Evolutionary conservation across 2,888 invertebrate genomes (phyloP).

Genomic region (Drosophila melanosoma): DNA sequence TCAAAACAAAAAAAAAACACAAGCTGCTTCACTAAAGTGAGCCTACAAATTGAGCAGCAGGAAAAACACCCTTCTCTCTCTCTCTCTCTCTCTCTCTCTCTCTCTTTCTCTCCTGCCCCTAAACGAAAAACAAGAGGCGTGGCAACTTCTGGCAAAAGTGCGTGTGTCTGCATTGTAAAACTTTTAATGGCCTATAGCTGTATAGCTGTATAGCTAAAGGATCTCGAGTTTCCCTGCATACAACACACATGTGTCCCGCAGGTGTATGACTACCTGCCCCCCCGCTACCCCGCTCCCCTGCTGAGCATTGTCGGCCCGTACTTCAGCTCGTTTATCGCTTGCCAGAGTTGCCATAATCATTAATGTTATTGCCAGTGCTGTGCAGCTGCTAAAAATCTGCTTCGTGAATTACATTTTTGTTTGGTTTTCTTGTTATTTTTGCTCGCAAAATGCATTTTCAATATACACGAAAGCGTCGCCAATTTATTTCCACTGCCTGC

Average conservation of each 20-base stretch:
- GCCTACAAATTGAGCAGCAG: constrained; percentile 36
- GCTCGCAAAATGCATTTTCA: constrained; percentile 69
- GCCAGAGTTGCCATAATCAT: constrained; percentile 68
- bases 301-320: background rate
- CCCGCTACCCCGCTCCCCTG: background rate
- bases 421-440: constrained; percentile 1
- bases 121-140: constrained; percentile 25
- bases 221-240: constrained; percentile 11
- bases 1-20: constrained; percentile 13
- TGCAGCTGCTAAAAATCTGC: constrained; percentile 62
- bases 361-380: constrained; percentile 66
- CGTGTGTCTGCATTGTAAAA: constrained; percentile 81
- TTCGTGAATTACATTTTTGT: constrained; percentile 32
- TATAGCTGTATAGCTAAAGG: constrained; percentile 37
- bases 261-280: constrained; percentile 44
- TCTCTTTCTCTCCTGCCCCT: too few relatives aligned
- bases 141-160: constrained; percentile 60
- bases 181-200: constrained; percentile 76
- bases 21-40: constrained; percentile 53
- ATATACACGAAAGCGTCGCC: constrained; percentile 64
- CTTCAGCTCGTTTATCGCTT: constrained; percentile 33
- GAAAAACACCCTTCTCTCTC: background rate
- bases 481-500: constrained; percentile 60
- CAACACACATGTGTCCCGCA: constrained; percentile 66
- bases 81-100: too few relatives aligned